Base-by-base conservation (phyloP, 2,113 vertebrate genomes). In the Hippocampus comes region DNA sequence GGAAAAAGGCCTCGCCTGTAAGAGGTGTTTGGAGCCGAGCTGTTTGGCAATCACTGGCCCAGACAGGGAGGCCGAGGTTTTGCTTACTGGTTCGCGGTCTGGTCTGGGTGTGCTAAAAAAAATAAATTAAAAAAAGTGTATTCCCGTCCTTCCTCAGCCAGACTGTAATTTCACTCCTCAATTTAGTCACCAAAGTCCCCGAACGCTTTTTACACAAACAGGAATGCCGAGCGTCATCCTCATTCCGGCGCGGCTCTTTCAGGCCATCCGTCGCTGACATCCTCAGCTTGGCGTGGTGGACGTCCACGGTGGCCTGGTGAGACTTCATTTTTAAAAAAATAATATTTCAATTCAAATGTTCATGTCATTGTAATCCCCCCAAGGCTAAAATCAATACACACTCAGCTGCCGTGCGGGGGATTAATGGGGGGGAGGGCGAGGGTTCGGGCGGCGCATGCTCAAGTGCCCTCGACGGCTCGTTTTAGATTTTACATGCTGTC, bases 251-350 rank as follows among this genome's bases (percentile, higher is more conserved):
- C 78, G 67, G 73, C 73, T 46, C 55, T 56, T 48, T 68, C 69
- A n/a, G n/a, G 97, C 97, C 97, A 21, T 98, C 97, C 1, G 89
- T 99, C 53, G 94, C 96, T 9, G 97, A 99, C 78, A 81, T 99
- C 71, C 91, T 99, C 79, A 99, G 91, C 83, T 79, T 99, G 20
- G 96, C 97, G 57, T 99, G 97, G 97, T 97, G 97, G 95, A 96
- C 95, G 0, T 98, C 97, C 0, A 95, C 96, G 0, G 92, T 96
- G 21, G 95, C 97, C 53, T 99, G 97, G 97, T 99, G 87, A 95
- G 94, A 82, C 61, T 59, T 63, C 67, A 30, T n/a, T n/a, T 41
- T 61, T 63, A 30, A 34, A 5, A 38, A n/a, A n/a, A n/a, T n/a
- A 38, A 38, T 5, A 59, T 59, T 20, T 34, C 12, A 59, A 61